Conservation (phyloP, 2,888 invertebrate genomes). For the Stenchaetothrips biformis region DNA sequence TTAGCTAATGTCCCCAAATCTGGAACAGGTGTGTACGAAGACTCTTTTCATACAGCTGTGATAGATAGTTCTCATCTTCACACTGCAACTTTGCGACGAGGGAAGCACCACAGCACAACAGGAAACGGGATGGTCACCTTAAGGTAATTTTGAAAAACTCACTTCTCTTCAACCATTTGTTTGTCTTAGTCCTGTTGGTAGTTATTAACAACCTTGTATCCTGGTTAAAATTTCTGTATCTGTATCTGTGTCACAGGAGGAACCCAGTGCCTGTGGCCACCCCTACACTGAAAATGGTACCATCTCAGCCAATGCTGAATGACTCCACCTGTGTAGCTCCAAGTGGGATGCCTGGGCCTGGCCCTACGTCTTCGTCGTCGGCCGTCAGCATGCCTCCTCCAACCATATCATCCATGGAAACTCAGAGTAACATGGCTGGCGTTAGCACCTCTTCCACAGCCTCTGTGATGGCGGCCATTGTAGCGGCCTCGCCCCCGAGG, state of each 20-base stretch:
- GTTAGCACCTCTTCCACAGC: background rate
- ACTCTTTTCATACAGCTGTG: background rate
- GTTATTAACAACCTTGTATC: background rate
- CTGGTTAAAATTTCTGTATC: background rate
- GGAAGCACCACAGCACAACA: background rate
- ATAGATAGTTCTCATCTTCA: background rate
- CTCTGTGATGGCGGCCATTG: background rate
- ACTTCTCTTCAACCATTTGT: no score
- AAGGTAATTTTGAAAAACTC: background rate
- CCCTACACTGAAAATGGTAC: background rate
- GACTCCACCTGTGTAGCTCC: background rate
- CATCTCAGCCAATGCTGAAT: background rate
- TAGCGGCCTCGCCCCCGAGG: background rate
- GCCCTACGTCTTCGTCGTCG: background rate
- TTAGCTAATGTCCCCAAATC: background rate
- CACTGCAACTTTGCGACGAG: constrained; percentile 1
- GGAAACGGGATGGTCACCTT: background rate
- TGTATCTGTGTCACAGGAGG: background rate
- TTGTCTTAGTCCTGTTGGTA: no score
- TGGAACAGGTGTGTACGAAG: constrained; percentile 9
- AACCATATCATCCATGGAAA: background rate
- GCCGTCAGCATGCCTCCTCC: background rate
- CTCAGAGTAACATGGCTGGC: background rate
- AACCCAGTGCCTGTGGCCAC: background rate
- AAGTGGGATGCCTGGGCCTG: background rate